Conservation (phyloP, 2,797 vertebrate genomes). For the Clangula hyemalis region DNA sequence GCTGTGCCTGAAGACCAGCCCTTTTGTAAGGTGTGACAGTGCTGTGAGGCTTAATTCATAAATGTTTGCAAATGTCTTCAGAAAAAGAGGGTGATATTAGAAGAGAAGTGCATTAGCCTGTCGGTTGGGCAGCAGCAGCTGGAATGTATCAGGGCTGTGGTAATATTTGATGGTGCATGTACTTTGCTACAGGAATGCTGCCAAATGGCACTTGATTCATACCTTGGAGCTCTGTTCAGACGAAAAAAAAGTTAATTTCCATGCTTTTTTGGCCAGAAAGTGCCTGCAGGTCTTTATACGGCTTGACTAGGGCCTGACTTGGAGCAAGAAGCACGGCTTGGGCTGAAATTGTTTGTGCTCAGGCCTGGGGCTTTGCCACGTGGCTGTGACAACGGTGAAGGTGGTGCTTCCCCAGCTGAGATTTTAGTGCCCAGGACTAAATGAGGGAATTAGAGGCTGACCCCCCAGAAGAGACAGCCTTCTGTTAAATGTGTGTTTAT, state of each 20-base stretch:
- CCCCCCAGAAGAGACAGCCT: background rate
- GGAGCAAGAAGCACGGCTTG: background rate
- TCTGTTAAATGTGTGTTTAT: background rate
- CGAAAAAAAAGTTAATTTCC: background rate
- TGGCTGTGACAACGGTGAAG: background rate
- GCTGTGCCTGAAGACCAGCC: background rate
- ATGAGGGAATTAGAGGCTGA: background rate
- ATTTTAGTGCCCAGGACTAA: background rate
- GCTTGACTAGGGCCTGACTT: background rate
- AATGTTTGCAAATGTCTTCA: background rate
- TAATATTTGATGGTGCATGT: background rate
- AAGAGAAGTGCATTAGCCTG: background rate
- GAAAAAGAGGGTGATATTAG: background rate
- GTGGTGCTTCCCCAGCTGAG: background rate
- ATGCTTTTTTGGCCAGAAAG: background rate
- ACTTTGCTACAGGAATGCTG: slow-evolving; percentile 22
- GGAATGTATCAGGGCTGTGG: background rate
- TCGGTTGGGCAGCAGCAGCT: background rate
- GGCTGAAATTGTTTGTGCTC: background rate
- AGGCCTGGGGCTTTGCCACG: background rate
- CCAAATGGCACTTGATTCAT: slow-evolving; percentile 19
- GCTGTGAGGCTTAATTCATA: background rate
- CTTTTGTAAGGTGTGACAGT: accelerated
- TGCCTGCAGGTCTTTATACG: background rate
- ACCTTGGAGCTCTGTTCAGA: background rate